Percentiles rank a stretch among this genome's conserved stretches.
Conservation (phyloP, 2,113 vertebrate genomes). For the Pyxicephalus adspersus region DNA sequence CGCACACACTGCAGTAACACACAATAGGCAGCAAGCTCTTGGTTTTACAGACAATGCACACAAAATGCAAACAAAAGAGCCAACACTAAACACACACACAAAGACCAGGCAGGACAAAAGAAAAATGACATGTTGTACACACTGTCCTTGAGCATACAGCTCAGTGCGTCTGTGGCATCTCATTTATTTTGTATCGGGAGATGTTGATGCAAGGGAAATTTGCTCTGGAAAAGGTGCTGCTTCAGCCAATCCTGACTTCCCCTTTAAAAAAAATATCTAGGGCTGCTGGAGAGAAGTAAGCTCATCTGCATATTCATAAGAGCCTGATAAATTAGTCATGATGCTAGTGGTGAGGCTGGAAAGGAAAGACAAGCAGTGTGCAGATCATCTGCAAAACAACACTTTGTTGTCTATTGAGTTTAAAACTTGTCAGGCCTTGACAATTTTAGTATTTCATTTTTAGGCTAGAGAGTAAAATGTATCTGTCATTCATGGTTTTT, state of each 20-base stretch:
- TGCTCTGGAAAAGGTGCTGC: background rate
- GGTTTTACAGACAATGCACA: background rate
- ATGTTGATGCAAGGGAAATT: background rate
- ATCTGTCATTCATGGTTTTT: too few species aligned
- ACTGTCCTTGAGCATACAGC: background rate
- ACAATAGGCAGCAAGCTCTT: background rate
- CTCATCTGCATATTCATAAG: slow-evolving; percentile 74
- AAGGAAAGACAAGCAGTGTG: slow-evolving; percentile 63
- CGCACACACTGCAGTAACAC: too few species aligned
- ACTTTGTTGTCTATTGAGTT: slow-evolving; percentile 11
- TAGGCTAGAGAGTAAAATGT: background rate
- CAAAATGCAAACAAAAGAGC: background rate
- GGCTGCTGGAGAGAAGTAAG: slow-evolving; percentile 61
- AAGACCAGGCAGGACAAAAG: background rate
- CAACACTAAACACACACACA: background rate
- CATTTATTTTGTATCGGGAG: slow-evolving; percentile 23
- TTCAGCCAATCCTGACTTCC: slow-evolving; percentile 38
- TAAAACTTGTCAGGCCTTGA: slow-evolving; percentile 11
- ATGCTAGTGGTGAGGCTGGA: slow-evolving; percentile 67
- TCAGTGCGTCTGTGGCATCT: background rate
- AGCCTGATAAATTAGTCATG: slow-evolving; percentile 76
- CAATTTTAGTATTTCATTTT: background rate
- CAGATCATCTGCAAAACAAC: slow-evolving; percentile 28
- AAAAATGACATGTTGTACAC: background rate
- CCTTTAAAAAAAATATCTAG: slow-evolving; percentile 49